Percentiles rank a stretch among this genome's conserved stretches.
Evolutionary conservation across 2,797 vertebrate species (phyloP).

Genomic region (Brotula barbata): DNA sequence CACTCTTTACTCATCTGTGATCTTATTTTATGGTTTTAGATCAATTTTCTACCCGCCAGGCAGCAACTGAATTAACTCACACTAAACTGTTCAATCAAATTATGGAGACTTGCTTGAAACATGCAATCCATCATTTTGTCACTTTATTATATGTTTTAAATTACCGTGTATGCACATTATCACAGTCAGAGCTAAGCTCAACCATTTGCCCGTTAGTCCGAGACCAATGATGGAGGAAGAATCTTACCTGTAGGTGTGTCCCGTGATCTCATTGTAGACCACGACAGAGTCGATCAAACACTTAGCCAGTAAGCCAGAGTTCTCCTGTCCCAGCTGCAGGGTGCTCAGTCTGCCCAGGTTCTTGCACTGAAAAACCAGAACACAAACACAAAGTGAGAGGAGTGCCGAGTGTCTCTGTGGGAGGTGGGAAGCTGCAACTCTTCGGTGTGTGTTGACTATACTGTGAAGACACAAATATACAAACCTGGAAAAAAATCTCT

Average conservation of each 20-base stretch:
- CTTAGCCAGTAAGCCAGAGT: conserved; percentile 95
- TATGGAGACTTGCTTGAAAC: no score
- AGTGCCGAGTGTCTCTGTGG: neutral
- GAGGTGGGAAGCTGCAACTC: neutral
- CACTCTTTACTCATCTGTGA: no score
- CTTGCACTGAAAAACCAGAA: conserved; percentile 83
- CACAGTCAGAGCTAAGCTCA: no score
- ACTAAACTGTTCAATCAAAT: no score
- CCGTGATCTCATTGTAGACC: conserved; percentile 97
- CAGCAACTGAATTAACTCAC: no score
- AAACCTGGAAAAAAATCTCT: conserved; percentile 96
- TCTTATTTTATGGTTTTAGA: no score
- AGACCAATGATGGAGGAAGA: no score
- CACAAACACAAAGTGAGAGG: conserved; percentile 42
- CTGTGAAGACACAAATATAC: conserved; percentile 28
- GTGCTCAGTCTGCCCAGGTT: conserved; percentile 97
- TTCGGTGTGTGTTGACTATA: neutral
- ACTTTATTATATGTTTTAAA: no score
- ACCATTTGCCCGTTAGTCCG: no score
- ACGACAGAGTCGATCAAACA: conserved; percentile 98
- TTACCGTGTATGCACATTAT: no score
- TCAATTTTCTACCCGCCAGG: no score
- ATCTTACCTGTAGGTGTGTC: conserved; percentile 93
- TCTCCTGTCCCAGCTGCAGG: conserved; percentile 95
- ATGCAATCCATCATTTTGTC: no score